These are phyloP conservation scores for Pentalonia nigronervosa DNA, from an alignment of 1,140 invertebrate genomes.

Conservation along the genomic window DNA sequence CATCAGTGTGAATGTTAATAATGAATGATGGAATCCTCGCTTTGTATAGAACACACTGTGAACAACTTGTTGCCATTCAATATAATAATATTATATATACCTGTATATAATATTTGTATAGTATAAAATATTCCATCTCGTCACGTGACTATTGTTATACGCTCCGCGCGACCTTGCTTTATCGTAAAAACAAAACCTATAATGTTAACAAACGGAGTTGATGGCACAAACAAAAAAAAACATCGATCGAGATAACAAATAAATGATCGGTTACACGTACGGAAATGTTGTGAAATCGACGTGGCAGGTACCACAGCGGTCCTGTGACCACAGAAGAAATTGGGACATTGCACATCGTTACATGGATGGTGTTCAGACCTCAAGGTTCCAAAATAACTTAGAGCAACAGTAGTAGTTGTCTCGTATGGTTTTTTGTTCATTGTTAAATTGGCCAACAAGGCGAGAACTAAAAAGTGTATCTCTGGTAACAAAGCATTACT, in stretches of 20 bases:
- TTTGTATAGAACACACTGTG: not conserved
- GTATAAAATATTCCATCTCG: not conserved
- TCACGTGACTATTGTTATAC: not conserved
- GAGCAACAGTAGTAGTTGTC: not conserved
- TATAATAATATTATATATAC: not conserved
- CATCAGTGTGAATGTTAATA: not conserved
- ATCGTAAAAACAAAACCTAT: not conserved
- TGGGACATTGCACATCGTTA: not conserved
- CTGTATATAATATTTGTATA: not conserved
- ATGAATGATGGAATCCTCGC: constrained; percentile 14
- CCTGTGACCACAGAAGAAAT: not conserved
- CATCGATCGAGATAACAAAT: constrained; percentile 7
- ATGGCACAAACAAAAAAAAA: not conserved
- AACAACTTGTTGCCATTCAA: not conserved
- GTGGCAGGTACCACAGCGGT: not conserved
- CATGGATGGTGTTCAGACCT: not conserved
- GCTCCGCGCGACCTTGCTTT: not conserved
- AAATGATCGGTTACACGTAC: not conserved
- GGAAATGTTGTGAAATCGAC: constrained; percentile 12
- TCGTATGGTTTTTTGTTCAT: not conserved
- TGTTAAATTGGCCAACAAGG: constrained; percentile 1
- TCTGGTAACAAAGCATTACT: not conserved
- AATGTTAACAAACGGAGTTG: not conserved
- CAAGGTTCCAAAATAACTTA: constrained; percentile 11
- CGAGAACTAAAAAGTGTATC: not conserved